Conservation (phyloP, 2,888 invertebrate species). For the Xanthia togata region DNA sequence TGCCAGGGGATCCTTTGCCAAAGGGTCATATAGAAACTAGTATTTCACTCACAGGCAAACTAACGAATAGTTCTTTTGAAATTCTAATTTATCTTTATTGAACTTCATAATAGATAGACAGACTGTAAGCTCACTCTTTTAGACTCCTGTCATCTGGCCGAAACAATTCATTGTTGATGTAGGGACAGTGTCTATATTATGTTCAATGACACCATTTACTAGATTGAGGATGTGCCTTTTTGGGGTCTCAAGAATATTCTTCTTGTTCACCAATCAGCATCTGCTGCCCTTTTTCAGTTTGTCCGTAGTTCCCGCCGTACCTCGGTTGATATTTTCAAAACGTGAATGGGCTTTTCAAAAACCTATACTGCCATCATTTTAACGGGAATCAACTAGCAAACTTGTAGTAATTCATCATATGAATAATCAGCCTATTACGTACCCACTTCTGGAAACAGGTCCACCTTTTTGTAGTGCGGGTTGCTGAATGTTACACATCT, state of each 20-base stretch:
- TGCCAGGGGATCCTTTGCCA: conserved; percentile 13
- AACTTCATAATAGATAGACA: too few species aligned
- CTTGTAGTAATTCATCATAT: background rate
- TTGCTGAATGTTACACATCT: too few species aligned
- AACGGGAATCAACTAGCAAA: background rate
- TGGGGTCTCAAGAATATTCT: background rate
- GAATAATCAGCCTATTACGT: background rate
- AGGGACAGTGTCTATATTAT: background rate
- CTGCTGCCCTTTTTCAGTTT: background rate
- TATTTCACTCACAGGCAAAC: background rate
- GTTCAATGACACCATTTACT: background rate
- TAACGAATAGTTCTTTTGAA: background rate
- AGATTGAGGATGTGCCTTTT: background rate
- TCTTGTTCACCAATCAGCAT: background rate
- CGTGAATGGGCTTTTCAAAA: background rate
- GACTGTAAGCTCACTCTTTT: background rate
- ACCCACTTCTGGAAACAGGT: background rate
- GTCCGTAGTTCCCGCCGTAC: too few species aligned
- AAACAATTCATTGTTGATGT: background rate
- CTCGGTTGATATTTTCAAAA: background rate
- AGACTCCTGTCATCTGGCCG: too few species aligned
- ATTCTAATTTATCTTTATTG: background rate
- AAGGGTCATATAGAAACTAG: conserved; percentile 1
- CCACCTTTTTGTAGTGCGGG: background rate
- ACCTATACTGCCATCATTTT: background rate